A percentile compares a stretch with the other conserved stretches of the same genome.
phyloP scores from a whole-genome alignment of 2,113 vertebrate genomes.

The Semicossyphus pulcher region DNA sequence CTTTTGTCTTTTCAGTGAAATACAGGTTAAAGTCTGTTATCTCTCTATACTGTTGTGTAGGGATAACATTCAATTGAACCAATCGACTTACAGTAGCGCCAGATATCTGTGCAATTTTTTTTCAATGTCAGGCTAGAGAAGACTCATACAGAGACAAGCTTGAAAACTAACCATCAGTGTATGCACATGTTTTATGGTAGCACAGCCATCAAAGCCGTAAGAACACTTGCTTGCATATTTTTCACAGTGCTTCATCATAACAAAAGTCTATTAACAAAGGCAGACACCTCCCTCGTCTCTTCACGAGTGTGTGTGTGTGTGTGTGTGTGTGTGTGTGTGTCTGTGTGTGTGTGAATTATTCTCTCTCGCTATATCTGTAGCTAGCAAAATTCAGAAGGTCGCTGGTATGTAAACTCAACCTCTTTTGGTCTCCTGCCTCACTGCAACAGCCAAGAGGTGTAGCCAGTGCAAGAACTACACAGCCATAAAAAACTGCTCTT shows the following conservation, averaged over 20 bases:
- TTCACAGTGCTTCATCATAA: neutral
- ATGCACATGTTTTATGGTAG: neutral
- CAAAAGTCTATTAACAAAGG: slow-evolving; percentile 6
- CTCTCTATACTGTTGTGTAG: no score
- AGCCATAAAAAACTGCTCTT: slow-evolving; percentile 34
- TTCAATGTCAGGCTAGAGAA: no score
- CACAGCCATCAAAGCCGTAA: neutral
- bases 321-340: neutral
- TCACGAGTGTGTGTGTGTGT: neutral
- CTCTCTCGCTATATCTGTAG: slow-evolving; percentile 6
- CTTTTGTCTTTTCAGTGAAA: neutral
- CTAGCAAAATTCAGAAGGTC: slow-evolving; percentile 27
- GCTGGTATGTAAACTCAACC: slow-evolving; percentile 65
- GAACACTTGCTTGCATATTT: neutral
- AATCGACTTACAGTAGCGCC: neutral
- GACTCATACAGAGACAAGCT: no score
- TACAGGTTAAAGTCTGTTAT: neutral
- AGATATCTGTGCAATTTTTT: neutral
- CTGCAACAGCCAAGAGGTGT: slow-evolving; percentile 13
- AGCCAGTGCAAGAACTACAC: neutral
- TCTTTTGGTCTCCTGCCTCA: neutral
- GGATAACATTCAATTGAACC: neutral
- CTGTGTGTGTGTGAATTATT: neutral
- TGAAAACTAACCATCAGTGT: no score
- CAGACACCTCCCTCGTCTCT: neutral